Evolutionary conservation across 1,140 invertebrate species (phyloP).

Genomic region (Drosophila mayri): DNA sequence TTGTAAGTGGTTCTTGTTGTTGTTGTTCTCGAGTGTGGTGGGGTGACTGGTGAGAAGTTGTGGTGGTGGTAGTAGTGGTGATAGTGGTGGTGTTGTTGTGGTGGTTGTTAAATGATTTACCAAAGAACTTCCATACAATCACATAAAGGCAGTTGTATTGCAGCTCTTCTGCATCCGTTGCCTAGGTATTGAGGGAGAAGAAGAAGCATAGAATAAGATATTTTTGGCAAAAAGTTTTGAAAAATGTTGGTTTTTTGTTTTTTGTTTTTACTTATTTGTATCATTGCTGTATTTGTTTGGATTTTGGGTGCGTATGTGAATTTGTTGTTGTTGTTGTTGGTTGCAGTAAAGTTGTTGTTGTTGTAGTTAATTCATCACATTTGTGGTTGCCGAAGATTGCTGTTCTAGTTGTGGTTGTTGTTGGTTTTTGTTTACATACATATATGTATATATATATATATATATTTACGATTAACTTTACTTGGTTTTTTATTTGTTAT

Average conservation of each 20-base stretch:
- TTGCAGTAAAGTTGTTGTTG: constrained; percentile 17
- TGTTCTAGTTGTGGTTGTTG: constrained; percentile 20
- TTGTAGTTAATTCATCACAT: constrained; percentile 16
- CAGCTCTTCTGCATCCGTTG: constrained; percentile 82
- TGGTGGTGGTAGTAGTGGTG: constrained; percentile 38
- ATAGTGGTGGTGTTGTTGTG: constrained; percentile 53
- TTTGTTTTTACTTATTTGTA: constrained; percentile 15
- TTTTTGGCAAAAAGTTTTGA: constrained; percentile 53
- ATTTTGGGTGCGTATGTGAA: constrained; percentile 41
- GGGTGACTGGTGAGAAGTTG: constrained; percentile 59
- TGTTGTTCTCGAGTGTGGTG: constrained; percentile 22
- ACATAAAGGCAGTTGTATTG: constrained; percentile 84
- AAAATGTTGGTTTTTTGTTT: constrained; percentile 28
- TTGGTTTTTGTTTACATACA: constrained; percentile 26
- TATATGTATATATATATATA: constrained; percentile 8
- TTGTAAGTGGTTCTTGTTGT: constrained; percentile 33
- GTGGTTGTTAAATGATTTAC: constrained; percentile 77
- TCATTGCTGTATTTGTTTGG: constrained; percentile 30
- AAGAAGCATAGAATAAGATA: constrained; percentile 78
- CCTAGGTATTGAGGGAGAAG: constrained; percentile 69
- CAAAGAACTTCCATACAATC: constrained; percentile 84
- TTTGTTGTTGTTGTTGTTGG: constrained; percentile 28
- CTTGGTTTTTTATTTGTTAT: constrained; percentile 35
- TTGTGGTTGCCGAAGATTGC: constrained; percentile 23
- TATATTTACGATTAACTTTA: constrained; percentile 31